Evolutionary conservation across 1,140 invertebrate genomes (phyloP).

Genomic region (Lysiphlebus fabarum): DNA sequence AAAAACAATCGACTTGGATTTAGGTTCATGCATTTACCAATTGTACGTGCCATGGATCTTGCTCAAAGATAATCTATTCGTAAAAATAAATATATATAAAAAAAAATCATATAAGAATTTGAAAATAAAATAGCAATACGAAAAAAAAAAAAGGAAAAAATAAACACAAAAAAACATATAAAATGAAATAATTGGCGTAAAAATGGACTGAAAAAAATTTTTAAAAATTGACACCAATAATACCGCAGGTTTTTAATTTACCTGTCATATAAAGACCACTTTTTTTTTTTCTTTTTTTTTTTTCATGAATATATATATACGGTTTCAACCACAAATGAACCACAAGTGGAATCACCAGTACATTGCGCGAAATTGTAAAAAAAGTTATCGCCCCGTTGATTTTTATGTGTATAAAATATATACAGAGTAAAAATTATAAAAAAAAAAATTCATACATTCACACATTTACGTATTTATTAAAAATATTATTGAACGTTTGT

Average conservation of each 20-base stretch:
- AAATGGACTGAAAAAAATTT: not conserved
- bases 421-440: too few relatives aligned
- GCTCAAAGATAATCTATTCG: not conserved
- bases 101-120: too few relatives aligned
- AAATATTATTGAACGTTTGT: too few relatives aligned
- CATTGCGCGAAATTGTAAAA: not conserved
- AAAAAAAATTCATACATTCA: too few relatives aligned
- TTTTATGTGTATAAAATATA: too few relatives aligned
- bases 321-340: not conserved
- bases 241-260: conserved; percentile 20
- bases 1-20: too few relatives aligned
- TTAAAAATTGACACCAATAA: conserved; percentile 11
- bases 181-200: not conserved
- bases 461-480: too few relatives aligned
- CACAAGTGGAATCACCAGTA: conserved; percentile 4
- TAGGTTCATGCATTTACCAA: too few relatives aligned
- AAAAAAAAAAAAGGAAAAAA: not conserved
- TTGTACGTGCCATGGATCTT: not conserved
- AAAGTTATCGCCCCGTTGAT: conserved; percentile 2
- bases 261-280: conserved; percentile 29
- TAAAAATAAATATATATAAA: too few relatives aligned
- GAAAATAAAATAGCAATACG: too few relatives aligned
- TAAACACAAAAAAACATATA: not conserved
- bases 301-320: conserved; percentile 17
- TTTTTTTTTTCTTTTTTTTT: too few relatives aligned